Conservation (phyloP, 1,140 invertebrate species). For the Drosophila lowei region DNA sequence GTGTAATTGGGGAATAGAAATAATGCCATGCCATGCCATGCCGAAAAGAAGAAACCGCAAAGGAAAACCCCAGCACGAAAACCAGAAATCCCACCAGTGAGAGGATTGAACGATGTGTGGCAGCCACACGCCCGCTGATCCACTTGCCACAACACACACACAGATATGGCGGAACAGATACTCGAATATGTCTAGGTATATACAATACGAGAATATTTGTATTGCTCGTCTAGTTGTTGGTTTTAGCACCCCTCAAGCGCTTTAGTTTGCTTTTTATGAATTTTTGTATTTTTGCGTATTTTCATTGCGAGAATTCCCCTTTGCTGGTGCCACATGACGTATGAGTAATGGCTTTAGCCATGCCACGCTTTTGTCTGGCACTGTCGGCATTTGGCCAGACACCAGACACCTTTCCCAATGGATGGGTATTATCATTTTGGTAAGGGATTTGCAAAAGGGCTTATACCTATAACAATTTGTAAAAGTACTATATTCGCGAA, state of each 20-base stretch:
- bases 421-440: too few species aligned
- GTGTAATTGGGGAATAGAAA: constrained; percentile 65
- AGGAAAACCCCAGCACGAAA: constrained; percentile 16
- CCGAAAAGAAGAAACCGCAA: constrained; percentile 2
- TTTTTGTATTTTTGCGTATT: constrained; percentile 66
- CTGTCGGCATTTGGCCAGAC: constrained; percentile 31
- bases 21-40: constrained; percentile 32
- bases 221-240: constrained; percentile 38
- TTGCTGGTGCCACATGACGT: constrained; percentile 70
- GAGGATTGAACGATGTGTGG: constrained; percentile 3
- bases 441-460: too few species aligned
- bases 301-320: constrained; percentile 47
- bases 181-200: not conserved
- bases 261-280: constrained; percentile 63
- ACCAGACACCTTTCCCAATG: too few species aligned
- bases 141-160: constrained; percentile 52
- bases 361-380: constrained; percentile 56
- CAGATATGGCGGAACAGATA: not conserved
- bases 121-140: constrained; percentile 46
- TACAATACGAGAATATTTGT: too few species aligned
- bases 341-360: constrained; percentile 75
- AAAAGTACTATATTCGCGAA: too few species aligned
- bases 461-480: too few species aligned
- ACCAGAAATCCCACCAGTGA: constrained; percentile 31
- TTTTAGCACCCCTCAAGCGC: constrained; percentile 47